Evolutionary conservation across 2,113 vertebrate genomes (phyloP).

Genomic region (Stercorarius parasiticus): DNA sequence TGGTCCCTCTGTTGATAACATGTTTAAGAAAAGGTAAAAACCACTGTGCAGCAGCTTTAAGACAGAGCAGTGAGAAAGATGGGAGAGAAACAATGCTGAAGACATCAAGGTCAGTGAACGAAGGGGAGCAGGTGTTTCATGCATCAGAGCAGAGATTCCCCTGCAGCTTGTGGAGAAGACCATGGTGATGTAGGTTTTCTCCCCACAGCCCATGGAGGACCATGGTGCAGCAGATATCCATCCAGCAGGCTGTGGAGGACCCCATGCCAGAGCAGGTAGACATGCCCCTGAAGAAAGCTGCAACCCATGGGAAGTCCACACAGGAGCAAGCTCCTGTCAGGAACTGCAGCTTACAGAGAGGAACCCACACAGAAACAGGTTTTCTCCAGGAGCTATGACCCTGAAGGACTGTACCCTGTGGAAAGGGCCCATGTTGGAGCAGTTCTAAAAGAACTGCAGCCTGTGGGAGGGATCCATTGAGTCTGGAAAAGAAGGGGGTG

Average conservation of each 20-base stretch:
- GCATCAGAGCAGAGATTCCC: background rate
- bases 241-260: background rate
- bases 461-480: background rate
- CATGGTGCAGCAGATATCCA: rapidly evolving
- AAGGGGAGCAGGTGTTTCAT: background rate
- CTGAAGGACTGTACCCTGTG: background rate
- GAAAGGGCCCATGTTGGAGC: background rate
- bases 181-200: rapidly evolving
- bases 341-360: background rate
- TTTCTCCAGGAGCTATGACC: background rate
- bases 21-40: background rate
- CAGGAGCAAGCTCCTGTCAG: background rate
- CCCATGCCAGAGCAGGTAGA: background rate
- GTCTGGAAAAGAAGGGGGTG: background rate
- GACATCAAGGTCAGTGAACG: background rate
- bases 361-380: background rate
- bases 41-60: background rate
- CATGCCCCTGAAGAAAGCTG: background rate
- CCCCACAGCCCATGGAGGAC: background rate
- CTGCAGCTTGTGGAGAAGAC: background rate
- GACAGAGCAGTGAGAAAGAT: background rate
- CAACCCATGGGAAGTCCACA: background rate
- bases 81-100: background rate
- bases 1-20: background rate
- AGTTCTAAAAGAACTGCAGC: background rate